Evolutionary conservation across 2,797 vertebrate species (phyloP), one percentile per base, ranked within the genome.

Genomic region (Allobates femoralis): DNA sequence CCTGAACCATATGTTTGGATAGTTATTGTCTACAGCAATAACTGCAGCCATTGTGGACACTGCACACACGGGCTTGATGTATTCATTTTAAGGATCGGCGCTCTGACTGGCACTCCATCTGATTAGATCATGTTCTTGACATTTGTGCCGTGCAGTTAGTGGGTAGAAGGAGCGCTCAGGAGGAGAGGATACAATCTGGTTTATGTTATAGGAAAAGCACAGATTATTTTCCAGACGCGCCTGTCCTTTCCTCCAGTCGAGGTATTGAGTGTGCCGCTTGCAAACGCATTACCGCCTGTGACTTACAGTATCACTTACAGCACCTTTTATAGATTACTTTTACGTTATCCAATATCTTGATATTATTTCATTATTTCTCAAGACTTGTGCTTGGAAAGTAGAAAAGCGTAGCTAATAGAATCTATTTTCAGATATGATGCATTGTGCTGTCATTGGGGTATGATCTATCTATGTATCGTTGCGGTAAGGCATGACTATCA

Each of bases 71-170:
- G 79, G 50, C 76, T 82, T 86, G 79, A 86, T 82, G 71, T 82
- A 82, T 86, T 82, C 77, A 86, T 86, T 86, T 86, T 86, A 82
- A 86, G 85, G 85, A 86, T 86, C 85, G 69, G 79, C 69, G 85
- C 71, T 82, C 73, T 86, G 50, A 86, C 79, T 86, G 58, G 73
- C 85, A 82, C 71, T 82, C 82, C 82, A 86, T 86, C 85, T 82
- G 85, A 86, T 86, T 76, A 86, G 51, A 86, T 83, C 73, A 79
- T 86, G 79, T 77, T 82, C 79, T 77, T 86, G 85, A 82, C 85
- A 86, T 82, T 86, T 86, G 71, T 81, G 58, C 79, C 66, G 2
- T 34, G 71, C 75, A 74, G 85, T 86, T 82, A 77, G 79, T 37
- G 41, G 73, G 79, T 67, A 62, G 73, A 86, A 86, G 79, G 34